Conservation (phyloP, 2,888 invertebrate genomes). For the Merodon equestris region DNA sequence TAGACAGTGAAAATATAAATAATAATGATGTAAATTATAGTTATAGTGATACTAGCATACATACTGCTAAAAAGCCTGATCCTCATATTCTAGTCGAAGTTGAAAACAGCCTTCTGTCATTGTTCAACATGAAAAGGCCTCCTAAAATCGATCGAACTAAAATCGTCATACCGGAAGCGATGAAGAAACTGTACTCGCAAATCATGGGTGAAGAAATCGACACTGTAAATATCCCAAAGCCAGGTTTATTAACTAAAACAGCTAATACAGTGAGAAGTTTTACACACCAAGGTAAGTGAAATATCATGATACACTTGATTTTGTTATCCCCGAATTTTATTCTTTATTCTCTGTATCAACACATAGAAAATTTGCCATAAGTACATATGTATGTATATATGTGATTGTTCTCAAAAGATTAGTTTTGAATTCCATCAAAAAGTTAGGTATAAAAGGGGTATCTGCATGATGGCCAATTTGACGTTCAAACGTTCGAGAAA, state of each 20-base stretch:
- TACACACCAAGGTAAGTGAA: slow-evolving; percentile 85
- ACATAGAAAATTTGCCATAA: too few relatives aligned
- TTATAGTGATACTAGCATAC: slow-evolving; percentile 66
- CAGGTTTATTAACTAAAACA: slow-evolving; percentile 85
- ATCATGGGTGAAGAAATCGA: slow-evolving; percentile 84
- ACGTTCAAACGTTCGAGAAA: too few relatives aligned
- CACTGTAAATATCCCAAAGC: slow-evolving; percentile 84
- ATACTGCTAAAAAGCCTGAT: slow-evolving; percentile 74
- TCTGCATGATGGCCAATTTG: too few relatives aligned
- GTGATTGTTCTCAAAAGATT: too few relatives aligned
- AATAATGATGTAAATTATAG: slow-evolving; percentile 67
- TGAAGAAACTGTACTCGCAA: slow-evolving; percentile 88
- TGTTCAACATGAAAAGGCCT: slow-evolving; percentile 78
- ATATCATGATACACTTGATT: background rate
- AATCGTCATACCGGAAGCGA: slow-evolving; percentile 85
- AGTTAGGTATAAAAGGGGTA: too few relatives aligned
- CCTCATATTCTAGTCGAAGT: slow-evolving; percentile 79
- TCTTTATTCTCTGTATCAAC: too few relatives aligned
- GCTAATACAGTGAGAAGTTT: slow-evolving; percentile 93
- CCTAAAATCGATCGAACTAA: slow-evolving; percentile 79
- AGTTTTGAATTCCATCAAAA: too few relatives aligned
- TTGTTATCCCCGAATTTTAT: too few relatives aligned
- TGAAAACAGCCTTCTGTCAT: slow-evolving; percentile 78
- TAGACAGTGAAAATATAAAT: slow-evolving; percentile 58
- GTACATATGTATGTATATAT: too few relatives aligned